Evolutionary conservation across 2,888 invertebrate genomes (phyloP), one percentile per base, ranked within the genome.

Genomic region (Lepetodrilus schrolli): DNA sequence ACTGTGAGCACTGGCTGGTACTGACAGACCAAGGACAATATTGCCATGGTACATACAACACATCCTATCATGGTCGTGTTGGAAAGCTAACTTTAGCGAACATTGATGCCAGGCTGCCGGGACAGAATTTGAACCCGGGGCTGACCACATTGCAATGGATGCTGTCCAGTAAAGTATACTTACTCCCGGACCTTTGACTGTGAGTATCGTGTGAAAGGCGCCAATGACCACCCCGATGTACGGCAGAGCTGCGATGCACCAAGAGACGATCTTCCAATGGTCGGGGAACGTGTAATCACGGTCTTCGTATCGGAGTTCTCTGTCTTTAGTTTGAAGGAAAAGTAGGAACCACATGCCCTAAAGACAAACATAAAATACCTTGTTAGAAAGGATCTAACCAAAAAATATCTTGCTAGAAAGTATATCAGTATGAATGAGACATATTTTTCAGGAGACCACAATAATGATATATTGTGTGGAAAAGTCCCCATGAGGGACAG

Each of bases 151-250:
- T n/a, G n/a, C n/a, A n/a, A n/a, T n/a, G n/a, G n/a, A n/a, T n/a
- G n/a, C n/a, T n/a, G n/a, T n/a, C n/a, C n/a, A n/a, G n/a, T n/a
- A n/a, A n/a, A 48, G 48, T 20, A 20, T 74, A 37, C 66, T 4
- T 21, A 66, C 66, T 5, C 75, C 69, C 8, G 72, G 68, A 17
- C 76, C 77, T 30, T 74, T 76, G 8, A 77, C 78, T 21, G 74
- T 69, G 58, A 76, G 74, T 34, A 78, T 74, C 20, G 81, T 78
- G 71, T 87, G 86, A 30, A 87, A 80, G 37, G 81, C 82, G 34
- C 84, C 86, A 5, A 84, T 80, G 5, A 84, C 79, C 10, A 87
- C 80, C 7, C 85, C 86, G 10, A 87, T 78, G 72, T 82, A 84
- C 5, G 86, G 86, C 1, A 86, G 78, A 23, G 80, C 84, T 13